Base-by-base conservation (phyloP, 1,140 invertebrate genomes). In the Pseudomyrmex sp. region DNA sequence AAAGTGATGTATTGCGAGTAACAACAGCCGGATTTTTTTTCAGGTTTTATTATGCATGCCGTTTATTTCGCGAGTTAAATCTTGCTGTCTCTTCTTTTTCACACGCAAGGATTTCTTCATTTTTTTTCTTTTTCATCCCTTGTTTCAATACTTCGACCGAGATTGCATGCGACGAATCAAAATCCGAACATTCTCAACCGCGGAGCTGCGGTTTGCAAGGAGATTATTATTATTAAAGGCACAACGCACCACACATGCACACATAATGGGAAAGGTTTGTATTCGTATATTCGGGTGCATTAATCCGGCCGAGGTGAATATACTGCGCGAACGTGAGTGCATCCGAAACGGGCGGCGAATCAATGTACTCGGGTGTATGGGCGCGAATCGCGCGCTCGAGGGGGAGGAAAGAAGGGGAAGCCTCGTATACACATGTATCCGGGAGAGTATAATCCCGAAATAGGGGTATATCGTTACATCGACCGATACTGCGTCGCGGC, bases 11-110 rank as follows among this genome's bases (percentile, higher is more conserved):
- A 89, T 90, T 86, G 77, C 76, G 59, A 69, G 68, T 83, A 84
- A 88, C 35, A 35, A 35, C 73, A 74, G 79, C 61, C 73, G 18
- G 23, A 76, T 85, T 84, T 52, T 63, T 35, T 35, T 35, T 7
- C 35, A 35, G 85, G 68, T 65, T 80, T 83, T 80, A 88, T 86
- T 86, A 86, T 69, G 84, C 80, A 90, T 82, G 70, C 56, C 70
- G 86, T 86, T 85, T 66, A 63, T 61, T 75, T 77, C 48, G 10
- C 58, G 66, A 63, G 63, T 72, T 65, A 68, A 62, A 79, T 77
- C 61, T 74, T 65, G 50, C 56, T 15, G 4, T 23, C 46, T 44
- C 50, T 58, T 46, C 35, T 26, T 20, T 44, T 70, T 20, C 26
- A 35, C 35, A 35, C 35, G 4, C 35, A 35, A 35, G 35, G 35